Percentiles rank a stretch among this genome's conserved stretches.
phyloP scores from a whole-genome alignment of 2,113 vertebrate species.

The Melanerpes aurifrons region DNA sequence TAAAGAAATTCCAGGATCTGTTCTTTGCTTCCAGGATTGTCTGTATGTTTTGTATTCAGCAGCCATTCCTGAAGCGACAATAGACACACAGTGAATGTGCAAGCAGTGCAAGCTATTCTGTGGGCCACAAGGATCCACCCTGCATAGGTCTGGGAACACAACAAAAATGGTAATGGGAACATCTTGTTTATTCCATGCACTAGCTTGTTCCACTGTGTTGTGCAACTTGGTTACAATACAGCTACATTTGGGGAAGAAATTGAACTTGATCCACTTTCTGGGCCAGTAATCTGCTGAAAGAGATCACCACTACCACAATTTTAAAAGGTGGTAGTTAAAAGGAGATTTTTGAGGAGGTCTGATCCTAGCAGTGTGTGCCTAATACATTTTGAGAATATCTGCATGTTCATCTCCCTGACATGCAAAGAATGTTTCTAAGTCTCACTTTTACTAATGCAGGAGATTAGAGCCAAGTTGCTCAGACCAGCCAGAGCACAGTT shows the following conservation, averaged over 20 bases:
- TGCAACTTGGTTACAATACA: not conserved
- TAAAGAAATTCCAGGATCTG: not conserved
- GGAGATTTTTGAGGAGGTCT: not conserved
- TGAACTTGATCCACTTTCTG: not conserved
- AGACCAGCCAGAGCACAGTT: not conserved
- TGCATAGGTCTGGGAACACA: not conserved
- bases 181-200: not conserved
- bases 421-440: not conserved
- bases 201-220: not conserved
- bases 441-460: not conserved
- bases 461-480: not conserved
- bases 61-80: not conserved
- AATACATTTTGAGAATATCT: not conserved
- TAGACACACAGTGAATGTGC: not conserved
- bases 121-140: not conserved
- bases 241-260: rapidly evolving
- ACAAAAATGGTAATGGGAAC: not conserved
- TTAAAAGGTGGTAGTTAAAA: not conserved
- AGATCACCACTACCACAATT: not conserved
- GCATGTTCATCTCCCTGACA: not conserved
- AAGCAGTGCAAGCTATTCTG: not conserved
- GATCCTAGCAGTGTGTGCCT: not conserved
- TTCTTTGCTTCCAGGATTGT: not conserved
- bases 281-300: not conserved
- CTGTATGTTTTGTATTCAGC: not conserved